Base-by-base conservation (phyloP, 2,888 invertebrate genomes). In the Erannis defoliaria region DNA sequence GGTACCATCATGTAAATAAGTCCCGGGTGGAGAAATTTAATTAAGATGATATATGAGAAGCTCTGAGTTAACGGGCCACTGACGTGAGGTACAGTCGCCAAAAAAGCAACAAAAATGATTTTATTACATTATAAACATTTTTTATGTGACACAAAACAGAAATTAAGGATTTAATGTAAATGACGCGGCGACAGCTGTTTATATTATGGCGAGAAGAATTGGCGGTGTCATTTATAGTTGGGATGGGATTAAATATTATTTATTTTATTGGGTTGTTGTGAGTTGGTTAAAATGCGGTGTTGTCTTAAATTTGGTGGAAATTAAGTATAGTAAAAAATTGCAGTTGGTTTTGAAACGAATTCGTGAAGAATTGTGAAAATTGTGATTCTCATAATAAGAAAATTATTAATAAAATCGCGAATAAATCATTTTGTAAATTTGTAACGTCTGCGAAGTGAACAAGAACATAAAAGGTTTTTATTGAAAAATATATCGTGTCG, bases 1-100 rank as follows among this genome's bases (percentile, higher is more conserved):
- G 81, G 87, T 85, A 86, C 85, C 86, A 81, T 86, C 86, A 84
- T 86, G 89, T 90, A 89, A 91, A 89, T 87, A 89, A 86, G 85
- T 82, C 78, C 73, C 76, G 80, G 82, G 77, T 75, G 81, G 88
- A 86, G 93, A 92, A 91, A 93, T 93, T 93, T 93, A 92, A 93
- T 93, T 92, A 93, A 90, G 89, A 92, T 93, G 93, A 93, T 91
- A 91, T 91, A 93, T 87, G 92, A 90, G 85, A 81, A 82, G 81
- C 81, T 77, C 68, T 72, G 75, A 74, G 81, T 80, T 89, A 90
- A 89, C 90, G 88, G 89, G 83, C 80, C 78, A 71, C 49, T 62
- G 62, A 62, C 62, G 62, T 46, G 61, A 55, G 50, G 85, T 88
- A 90, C 83, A 64, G 85, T 82, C 84, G 66, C 72, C 76, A 74